Conservation (phyloP, 2,888 invertebrate genomes). For the Reticulitermes lucifugus region DNA sequence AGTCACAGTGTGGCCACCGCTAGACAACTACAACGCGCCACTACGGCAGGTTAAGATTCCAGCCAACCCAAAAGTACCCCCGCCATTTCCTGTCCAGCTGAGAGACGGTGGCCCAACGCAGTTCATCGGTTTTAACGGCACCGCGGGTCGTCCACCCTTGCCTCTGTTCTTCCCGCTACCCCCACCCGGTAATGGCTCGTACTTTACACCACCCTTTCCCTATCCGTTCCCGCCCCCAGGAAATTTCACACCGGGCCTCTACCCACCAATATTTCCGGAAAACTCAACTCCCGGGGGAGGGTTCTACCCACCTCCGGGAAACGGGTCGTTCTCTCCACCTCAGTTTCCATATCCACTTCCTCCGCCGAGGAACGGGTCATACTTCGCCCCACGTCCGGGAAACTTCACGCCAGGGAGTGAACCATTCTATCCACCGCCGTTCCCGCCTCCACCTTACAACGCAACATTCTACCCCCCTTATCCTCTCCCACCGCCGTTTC, state of each 20-base stretch:
- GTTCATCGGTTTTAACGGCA: conserved; percentile 70
- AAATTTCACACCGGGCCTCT: conserved; percentile 63
- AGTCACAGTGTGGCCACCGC: conserved; percentile 75
- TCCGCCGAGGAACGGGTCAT: conserved; percentile 48
- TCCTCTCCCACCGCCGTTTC: conserved; percentile 62
- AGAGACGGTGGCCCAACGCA: conserved; percentile 87
- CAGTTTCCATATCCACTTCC: conserved; percentile 51
- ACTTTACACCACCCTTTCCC: conserved; percentile 47
- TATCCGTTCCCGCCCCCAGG: conserved; percentile 60
- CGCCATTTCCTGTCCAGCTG: conserved; percentile 94
- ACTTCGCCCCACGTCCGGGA: conserved; percentile 66
- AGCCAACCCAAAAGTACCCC: conserved; percentile 83
- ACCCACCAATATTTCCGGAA: conserved; percentile 60
- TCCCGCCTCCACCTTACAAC: conserved; percentile 68
- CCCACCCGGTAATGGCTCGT: conserved; percentile 50
- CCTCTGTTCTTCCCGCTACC: conserved; percentile 69
- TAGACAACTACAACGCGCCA: conserved; percentile 87
- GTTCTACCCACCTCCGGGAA: conserved; percentile 63
- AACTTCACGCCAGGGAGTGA: conserved; percentile 75
- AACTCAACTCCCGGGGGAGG: conserved; percentile 66
- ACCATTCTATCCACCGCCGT: conserved; percentile 72
- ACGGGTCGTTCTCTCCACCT: conserved; percentile 61
- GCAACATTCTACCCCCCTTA: conserved; percentile 62
- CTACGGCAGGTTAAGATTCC: conserved; percentile 88
- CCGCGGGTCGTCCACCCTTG: conserved; percentile 56